These are phyloP conservation scores for Chloromyia formosa DNA, from an alignment of 2,888 invertebrate species.

Conservation along the genomic window DNA sequence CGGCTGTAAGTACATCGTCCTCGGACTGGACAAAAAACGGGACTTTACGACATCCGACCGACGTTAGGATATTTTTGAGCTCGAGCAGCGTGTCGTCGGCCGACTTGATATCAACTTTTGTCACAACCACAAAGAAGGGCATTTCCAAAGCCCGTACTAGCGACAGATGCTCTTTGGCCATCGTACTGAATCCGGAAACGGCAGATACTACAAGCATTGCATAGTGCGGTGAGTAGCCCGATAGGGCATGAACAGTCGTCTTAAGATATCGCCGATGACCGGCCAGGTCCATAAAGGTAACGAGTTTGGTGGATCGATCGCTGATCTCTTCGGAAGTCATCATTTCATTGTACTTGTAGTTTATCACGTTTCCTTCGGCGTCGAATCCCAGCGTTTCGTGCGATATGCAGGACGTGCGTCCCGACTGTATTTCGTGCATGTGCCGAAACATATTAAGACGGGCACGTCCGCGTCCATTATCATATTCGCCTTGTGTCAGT, in stretches of 20 bases:
- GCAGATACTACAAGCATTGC: constrained; percentile 87
- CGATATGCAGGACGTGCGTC: constrained; percentile 93
- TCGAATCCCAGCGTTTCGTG: constrained; percentile 98
- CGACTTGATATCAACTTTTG: constrained; percentile 89
- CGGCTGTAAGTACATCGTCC: constrained; percentile 79
- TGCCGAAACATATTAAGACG: constrained; percentile 95
- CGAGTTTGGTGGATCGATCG: constrained; percentile 89
- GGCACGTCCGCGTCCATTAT: constrained; percentile 94
- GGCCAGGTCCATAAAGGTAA: constrained; percentile 94
- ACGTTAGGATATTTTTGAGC: constrained; percentile 71
- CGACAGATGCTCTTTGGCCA: constrained; percentile 91
- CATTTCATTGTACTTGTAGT: constrained; percentile 87
- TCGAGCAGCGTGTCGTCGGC: constrained; percentile 67
- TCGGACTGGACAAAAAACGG: constrained; percentile 73
- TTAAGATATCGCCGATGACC: constrained; percentile 95
- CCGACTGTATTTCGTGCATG: constrained; percentile 93
- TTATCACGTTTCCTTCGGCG: constrained; percentile 83
- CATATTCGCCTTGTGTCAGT: constrained; percentile 92
- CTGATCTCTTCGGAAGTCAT: constrained; percentile 94
- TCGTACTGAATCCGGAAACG: constrained; percentile 80
- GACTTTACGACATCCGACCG: constrained; percentile 72
- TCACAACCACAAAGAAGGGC: constrained; percentile 93
- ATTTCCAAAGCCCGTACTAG: constrained; percentile 82
- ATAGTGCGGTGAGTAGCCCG: constrained; percentile 92
- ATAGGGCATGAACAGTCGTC: constrained; percentile 93